phyloP scores from a whole-genome alignment of 2,113 vertebrate species.

The Trachemys scripta region DNA sequence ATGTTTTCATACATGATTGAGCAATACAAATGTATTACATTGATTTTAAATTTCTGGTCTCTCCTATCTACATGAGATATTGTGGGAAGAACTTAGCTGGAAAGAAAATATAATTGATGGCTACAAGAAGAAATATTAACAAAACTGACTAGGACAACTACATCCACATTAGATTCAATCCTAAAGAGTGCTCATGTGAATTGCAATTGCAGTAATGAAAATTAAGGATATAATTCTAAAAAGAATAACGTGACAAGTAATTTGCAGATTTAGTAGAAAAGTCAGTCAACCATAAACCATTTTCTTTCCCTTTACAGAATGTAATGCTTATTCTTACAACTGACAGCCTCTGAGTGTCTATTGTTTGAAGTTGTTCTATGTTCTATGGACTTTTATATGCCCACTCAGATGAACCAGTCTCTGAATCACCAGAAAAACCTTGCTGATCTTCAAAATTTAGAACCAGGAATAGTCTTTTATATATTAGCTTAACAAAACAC shows the following conservation, averaged over 20 bases:
- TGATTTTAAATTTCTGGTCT: background rate
- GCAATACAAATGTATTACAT: background rate
- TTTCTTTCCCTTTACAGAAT: background rate
- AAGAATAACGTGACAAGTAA: constrained; percentile 41
- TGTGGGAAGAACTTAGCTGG: background rate
- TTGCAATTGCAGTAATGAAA: constrained; percentile 32
- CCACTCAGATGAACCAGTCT: background rate
- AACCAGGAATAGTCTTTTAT: background rate
- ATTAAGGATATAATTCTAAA: constrained; percentile 41
- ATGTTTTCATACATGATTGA: background rate
- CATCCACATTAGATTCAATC: background rate
- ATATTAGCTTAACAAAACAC: background rate
- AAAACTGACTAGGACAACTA: background rate
- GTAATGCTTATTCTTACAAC: background rate
- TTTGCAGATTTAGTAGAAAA: constrained; percentile 25
- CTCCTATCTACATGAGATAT: background rate
- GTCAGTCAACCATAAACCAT: constrained; percentile 6
- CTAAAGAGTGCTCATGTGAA: background rate
- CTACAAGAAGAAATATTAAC: background rate
- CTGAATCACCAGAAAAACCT: background rate
- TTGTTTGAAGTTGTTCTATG: background rate
- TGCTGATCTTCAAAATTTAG: background rate
- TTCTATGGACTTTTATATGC: background rate
- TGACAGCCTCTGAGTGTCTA: background rate
- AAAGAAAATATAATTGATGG: background rate